A percentile compares a stretch with the other conserved stretches of the same genome.
Evolutionary conservation across 2,113 vertebrate genomes (phyloP).

Genomic region (Origma solitaria): DNA sequence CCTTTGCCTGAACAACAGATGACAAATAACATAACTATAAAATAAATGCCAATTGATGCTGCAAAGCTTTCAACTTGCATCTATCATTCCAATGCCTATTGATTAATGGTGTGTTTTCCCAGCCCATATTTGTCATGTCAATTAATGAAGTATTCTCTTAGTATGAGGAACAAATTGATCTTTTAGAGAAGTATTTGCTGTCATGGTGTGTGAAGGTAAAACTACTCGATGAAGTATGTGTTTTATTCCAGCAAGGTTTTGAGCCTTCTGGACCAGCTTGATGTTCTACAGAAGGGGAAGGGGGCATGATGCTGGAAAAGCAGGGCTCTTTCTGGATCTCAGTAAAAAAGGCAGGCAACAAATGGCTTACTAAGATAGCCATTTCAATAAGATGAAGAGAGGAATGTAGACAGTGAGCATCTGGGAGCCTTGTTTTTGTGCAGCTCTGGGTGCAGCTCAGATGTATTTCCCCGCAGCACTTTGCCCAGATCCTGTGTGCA

Average conservation of each 20-base stretch:
- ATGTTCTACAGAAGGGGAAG: not conserved
- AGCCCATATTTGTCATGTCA: not conserved
- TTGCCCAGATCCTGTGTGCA: not conserved
- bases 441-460: not conserved
- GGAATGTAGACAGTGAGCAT: not conserved
- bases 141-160: not conserved
- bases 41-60: not conserved
- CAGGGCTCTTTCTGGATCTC: not conserved
- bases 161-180: not conserved
- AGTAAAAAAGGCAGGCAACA: not conserved
- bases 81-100: not conserved
- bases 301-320: not conserved
- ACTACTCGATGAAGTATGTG: not conserved
- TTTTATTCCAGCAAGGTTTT: not conserved
- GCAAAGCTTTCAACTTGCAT: not conserved
- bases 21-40: not conserved
- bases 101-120: not conserved
- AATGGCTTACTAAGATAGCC: not conserved
- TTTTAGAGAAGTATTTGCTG: not conserved
- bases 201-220: not conserved
- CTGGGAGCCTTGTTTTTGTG: not conserved
- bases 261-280: not conserved
- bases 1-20: not conserved
- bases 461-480: not conserved
- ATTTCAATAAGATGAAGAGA: not conserved